These are phyloP conservation scores for Drosophila suzukii DNA, from an alignment of 1,140 invertebrate species.

Conservation along the genomic window DNA sequence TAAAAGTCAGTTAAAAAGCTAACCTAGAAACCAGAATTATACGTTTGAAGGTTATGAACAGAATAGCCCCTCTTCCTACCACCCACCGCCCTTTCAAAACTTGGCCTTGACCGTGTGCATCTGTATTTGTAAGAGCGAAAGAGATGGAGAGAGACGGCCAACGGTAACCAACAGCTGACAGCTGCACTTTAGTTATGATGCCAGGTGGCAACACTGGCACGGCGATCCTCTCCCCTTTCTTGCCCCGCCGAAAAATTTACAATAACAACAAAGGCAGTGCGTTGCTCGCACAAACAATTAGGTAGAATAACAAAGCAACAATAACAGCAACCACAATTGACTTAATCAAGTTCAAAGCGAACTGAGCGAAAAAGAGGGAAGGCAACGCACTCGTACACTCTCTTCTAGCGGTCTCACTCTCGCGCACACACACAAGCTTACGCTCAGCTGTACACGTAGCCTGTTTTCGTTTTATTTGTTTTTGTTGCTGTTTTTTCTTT, in stretches of 20 bases:
- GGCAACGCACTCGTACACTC: constrained; percentile 30
- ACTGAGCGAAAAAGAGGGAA: constrained; percentile 54
- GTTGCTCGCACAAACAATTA: constrained; percentile 33
- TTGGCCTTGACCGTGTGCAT: constrained; percentile 76
- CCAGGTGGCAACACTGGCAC: constrained; percentile 59
- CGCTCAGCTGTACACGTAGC: constrained; percentile 77
- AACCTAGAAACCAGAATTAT: constrained; percentile 63
- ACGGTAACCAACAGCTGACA: constrained; percentile 76
- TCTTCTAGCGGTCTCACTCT: constrained; percentile 50
- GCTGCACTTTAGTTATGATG: constrained; percentile 64
- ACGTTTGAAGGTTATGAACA: constrained; percentile 71
- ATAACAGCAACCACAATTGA: constrained; percentile 21
- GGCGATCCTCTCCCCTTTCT: constrained; percentile 26
- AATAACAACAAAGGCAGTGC: constrained; percentile 36
- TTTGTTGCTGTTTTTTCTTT: constrained; percentile 34
- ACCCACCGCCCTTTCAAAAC: constrained; percentile 19
- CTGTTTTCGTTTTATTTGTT: constrained; percentile 55
- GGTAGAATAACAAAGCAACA: constrained; percentile 28
- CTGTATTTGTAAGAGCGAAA: constrained; percentile 36
- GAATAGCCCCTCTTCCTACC: constrained; percentile 28
- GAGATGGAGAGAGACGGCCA: constrained; percentile 34
- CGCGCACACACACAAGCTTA: constrained; percentile 34
- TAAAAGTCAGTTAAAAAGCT: constrained; percentile 41
- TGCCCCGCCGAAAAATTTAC: constrained; percentile 1
- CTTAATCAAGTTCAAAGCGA: constrained; percentile 76